phyloP scores from a whole-genome alignment of 35 echinoderm and acorn worm species.

The Holothuria glaberrima region DNA sequence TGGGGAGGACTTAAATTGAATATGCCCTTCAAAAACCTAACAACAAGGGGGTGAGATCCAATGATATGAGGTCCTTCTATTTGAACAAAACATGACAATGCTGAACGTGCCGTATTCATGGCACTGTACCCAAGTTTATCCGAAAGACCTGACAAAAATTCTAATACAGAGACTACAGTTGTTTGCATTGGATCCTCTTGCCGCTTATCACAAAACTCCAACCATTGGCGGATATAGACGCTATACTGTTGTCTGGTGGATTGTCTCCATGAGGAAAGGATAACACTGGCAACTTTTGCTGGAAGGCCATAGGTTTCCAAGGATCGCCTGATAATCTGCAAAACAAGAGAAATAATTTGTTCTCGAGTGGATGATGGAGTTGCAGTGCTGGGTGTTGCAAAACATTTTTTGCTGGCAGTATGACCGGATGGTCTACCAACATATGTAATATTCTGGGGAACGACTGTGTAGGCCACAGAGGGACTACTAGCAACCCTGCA shows the following conservation, averaged over 20 bases:
- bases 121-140: constrained; percentile 50
- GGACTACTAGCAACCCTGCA: constrained; percentile 14
- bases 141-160: constrained; percentile 31
- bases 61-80: not conserved
- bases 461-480: constrained; percentile 35
- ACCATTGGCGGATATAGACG: constrained; percentile 3
- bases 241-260: not conserved
- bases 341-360: not conserved
- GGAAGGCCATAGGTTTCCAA: constrained; percentile 6
- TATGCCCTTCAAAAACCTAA: constrained; percentile 38
- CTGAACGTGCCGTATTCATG: constrained; percentile 66
- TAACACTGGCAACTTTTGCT: constrained; percentile 12
- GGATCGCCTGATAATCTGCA: constrained; percentile 39
- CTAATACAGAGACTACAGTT: constrained; percentile 28
- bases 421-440: not conserved
- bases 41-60: constrained; percentile 42
- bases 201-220: not conserved
- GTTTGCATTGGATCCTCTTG: not conserved
- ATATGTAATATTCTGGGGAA: not conserved
- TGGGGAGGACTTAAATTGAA: constrained; percentile 3
- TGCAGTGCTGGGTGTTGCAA: not conserved
- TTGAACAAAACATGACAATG: constrained; percentile 39
- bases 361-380: not conserved
- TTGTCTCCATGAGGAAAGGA: constrained; percentile 31
- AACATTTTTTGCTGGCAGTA: not conserved